phyloP scores from a whole-genome alignment of 2,113 vertebrate genomes.

The Ameiurus melas region DNA sequence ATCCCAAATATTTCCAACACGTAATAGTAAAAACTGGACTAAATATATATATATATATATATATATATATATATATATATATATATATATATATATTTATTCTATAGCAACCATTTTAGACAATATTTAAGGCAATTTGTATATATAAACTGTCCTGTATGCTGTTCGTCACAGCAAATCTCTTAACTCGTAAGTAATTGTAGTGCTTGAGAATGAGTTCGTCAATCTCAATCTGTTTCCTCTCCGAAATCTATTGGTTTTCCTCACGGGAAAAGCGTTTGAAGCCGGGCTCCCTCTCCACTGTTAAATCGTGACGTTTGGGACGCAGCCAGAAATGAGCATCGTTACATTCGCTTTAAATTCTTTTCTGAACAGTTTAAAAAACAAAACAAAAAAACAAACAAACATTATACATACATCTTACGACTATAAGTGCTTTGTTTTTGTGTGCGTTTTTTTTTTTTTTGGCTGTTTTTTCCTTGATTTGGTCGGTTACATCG shows the following conservation, averaged over 20 bases:
- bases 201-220: background rate
- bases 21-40: background rate
- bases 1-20: background rate
- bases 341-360: background rate
- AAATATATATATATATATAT: background rate
- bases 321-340: slow-evolving; percentile 12
- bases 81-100: background rate
- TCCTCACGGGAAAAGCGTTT: background rate
- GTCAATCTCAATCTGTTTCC: background rate
- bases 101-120: background rate
- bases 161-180: background rate
- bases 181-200: background rate
- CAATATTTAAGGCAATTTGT: background rate
- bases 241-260: background rate
- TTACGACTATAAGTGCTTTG: background rate
- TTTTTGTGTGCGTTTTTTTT: background rate
- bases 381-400: too few species aligned
- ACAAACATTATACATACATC: background rate
- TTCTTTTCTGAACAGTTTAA: background rate
- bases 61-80: background rate
- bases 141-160: background rate
- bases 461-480: background rate
- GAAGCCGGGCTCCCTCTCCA: background rate
- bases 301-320: background rate
- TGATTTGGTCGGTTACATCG: slow-evolving; percentile 44